Base-by-base conservation (phyloP, 2,113 vertebrate genomes). In the Pterocles burchelli region DNA sequence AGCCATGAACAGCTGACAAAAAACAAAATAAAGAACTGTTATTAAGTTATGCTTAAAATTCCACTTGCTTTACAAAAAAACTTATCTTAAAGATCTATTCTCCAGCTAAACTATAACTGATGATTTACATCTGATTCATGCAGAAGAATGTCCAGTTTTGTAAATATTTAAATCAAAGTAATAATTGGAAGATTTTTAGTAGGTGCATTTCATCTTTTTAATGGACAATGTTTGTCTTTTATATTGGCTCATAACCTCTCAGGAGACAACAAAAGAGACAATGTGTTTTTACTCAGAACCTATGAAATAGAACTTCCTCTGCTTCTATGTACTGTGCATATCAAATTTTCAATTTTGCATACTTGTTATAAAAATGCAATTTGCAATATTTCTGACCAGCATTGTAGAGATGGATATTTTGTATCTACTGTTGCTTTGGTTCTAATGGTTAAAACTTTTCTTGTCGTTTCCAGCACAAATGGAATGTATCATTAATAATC, bases 131-230 rank as follows among this genome's bases (percentile, higher is more conserved):
- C 65, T 85, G 88, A 93, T 95, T 91, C 70, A 90, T 95, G 55
- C 49, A 91, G 61, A 29, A 93, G 95, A 96, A 95, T 93, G 59
- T 94, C 76, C 89, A 85, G 59, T 57, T 96, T 97, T 94, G 96
- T 97, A 97, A 97, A 97, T 97, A 97, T 96, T 98, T 94, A 94
- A 93, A 73, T 78, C 58, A 89, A 77, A 85, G 80, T 82, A 93
- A 95, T 95, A 97, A 97, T 77, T 90, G 51, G 58, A 96, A 97
- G 49, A 95, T 96, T 91, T 91, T 46, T 41, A 84, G 83, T 85
- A 85, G 48, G 54, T 85, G 71, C 11, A 74, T 94, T 96, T 82
- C 43, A 88, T 96, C 63, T 94, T 85, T 71, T 93, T 94, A 97
- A 91, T 94, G 78, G 58, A 52, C 52, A 92, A 67, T 84, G 63